Evolutionary conservation across 2,888 invertebrate species (phyloP), one percentile per base, ranked within the genome.

Genomic region (Dexiosoma caninum): DNA sequence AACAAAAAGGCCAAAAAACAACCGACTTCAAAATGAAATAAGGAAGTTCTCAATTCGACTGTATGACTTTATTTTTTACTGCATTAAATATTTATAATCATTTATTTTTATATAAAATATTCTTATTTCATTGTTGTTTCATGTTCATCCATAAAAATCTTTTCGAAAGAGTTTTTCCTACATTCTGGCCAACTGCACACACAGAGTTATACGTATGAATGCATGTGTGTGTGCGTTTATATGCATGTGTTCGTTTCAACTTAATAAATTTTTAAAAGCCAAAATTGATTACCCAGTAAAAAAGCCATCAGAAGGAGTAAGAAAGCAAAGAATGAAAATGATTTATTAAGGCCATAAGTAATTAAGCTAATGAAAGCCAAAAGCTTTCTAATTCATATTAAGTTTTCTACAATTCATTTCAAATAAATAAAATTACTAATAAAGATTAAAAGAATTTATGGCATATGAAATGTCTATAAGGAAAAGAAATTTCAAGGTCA

Each of bases 281-380:
- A 12, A 10, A 32, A 32, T 19, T 21, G 19, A 1, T 55, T 21
- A 3, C n/a, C 19, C 10, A 12, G 12, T 49, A 32, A 21, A 49
- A 37, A 2, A 2, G 7, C 1, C 9, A 19, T 21, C n/a, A n/a
- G 37, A 49, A 14, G 16, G 30, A 32, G 8, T n/a, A 8, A 30
- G 32, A 12, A 23, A 14, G 2, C n/a, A n/a, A 9, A 1, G 4
- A 12, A 21, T 23, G 4, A 4, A 14, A 27, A 40, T 16, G n/a
- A n/a, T n/a, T n/a, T n/a, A 21, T 59, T 37, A 70, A 70, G 37
- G 49, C 37, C 40, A 59, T 40, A 49, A 70, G 46, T 70, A 70
- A 70, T 70, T 59, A 30, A 59, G 35, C 59, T 46, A 37, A 32
- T 59, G 59, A 59, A 40, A 70, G 49, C n/a, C 14, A 66, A 40